Evolutionary conservation across 2,888 invertebrate species (phyloP), one percentile per base, ranked within the genome.

Genomic region (Selenia dentaria): DNA sequence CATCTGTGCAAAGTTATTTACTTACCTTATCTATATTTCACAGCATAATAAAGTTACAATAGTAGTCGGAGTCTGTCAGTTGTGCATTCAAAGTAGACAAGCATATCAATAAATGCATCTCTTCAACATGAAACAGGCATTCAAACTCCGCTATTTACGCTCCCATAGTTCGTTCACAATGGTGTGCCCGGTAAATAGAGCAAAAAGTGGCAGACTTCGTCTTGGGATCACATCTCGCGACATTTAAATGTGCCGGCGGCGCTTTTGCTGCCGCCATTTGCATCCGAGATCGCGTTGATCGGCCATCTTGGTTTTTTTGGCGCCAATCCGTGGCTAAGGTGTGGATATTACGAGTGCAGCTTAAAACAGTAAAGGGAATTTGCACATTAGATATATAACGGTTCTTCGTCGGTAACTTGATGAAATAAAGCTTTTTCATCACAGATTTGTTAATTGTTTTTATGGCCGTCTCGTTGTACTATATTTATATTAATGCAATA

Each of bases 221-320:
- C 82, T 75, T 66, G 28, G 54, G 54, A 57, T 59, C 51, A 35
- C 57, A 60, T 55, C 71, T 71, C 60, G 78, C 75, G 85, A 87
- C 86, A 84, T 85, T 83, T 82, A 83, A 86, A 87, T 85, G 82
- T 74, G 81, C 70, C 64, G 83, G 83, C 86, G 86, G 84, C 74
- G 73, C 85, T 79, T 87, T 88, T 82, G 77, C 72, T 61, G 54
- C 70, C 69, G 74, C 76, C 79, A 87, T 88, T 88, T 87, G 87
- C 88, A 87, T 87, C 74, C 67, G 73, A 77, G 79, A 81, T 83
- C 82, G 83, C 82, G 82, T 77, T 76, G 83, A 79, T 78, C 83
- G 69, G 74, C 76, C 82, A 76, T 82, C 70, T 81, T 84, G 71
- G 26, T 70, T 70, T 79, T 85, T 83, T 74, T 79, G 66, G 72